These are phyloP conservation scores for Caenorhabditis sp. DNA, from an alignment of 2,888 invertebrate genomes.

Conservation along the genomic window DNA sequence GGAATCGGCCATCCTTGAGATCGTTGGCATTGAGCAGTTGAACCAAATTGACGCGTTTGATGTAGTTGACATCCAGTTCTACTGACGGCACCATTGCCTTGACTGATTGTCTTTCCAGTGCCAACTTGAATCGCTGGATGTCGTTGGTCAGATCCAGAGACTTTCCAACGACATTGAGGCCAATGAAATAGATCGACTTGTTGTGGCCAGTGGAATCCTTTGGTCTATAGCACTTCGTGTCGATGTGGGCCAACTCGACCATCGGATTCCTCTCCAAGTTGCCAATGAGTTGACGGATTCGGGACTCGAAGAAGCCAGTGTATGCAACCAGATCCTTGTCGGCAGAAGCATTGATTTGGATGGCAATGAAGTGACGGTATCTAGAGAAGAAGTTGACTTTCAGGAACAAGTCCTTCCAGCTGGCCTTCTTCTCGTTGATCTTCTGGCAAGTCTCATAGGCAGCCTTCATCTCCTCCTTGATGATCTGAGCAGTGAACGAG, in stretches of 20 bases:
- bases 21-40: no score
- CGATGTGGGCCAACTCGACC: conserved; percentile 95
- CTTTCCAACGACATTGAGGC: conserved; percentile 91
- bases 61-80: no score
- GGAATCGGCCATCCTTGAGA: no score
- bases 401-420: conserved; percentile 95
- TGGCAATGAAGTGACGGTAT: conserved; percentile 91
- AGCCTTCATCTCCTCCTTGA: conserved; percentile 93
- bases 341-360: conserved; percentile 66
- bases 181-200: conserved; percentile 99
- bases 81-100: no score
- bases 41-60: no score
- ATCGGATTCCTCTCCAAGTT: conserved; percentile 92
- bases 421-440: conserved; percentile 90
- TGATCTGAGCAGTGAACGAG: conserved; percentile 92
- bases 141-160: conserved; percentile 95
- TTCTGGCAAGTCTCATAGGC: conserved; percentile 87
- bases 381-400: conserved; percentile 90
- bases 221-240: conserved; percentile 91
- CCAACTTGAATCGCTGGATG: conserved; percentile 86
- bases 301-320: conserved; percentile 89
- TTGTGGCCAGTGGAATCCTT: conserved; percentile 84
- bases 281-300: conserved; percentile 93
- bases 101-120: no score
- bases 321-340: conserved; percentile 80